Conservation (phyloP, 1,140 invertebrate species). For the Neoseiulus cucumeris region DNA sequence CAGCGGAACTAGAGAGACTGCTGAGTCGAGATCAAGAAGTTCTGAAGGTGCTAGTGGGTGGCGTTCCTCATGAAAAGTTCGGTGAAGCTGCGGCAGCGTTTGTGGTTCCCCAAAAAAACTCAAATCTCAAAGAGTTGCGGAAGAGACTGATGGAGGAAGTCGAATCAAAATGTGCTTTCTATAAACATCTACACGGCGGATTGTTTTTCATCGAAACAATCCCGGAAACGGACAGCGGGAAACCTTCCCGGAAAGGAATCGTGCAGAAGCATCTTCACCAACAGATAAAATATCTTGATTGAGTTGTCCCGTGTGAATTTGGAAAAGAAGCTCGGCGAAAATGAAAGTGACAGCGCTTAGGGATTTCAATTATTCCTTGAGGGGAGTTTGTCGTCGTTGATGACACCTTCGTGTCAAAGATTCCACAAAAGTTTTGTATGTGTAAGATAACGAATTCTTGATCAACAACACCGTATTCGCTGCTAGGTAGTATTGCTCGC, state of each 20-base stretch:
- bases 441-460: too few relatives aligned
- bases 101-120: not conserved
- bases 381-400: too few relatives aligned
- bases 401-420: too few relatives aligned
- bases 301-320: not conserved
- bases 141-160: not conserved
- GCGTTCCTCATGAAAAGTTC: conserved; percentile 40
- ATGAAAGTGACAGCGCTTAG: too few relatives aligned
- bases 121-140: not conserved
- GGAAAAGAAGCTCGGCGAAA: too few relatives aligned
- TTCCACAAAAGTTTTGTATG: too few relatives aligned
- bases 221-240: not conserved
- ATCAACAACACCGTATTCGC: too few relatives aligned
- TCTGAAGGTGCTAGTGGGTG: conserved; percentile 56
- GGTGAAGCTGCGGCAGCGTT: not conserved
- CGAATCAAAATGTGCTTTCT: not conserved
- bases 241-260: not conserved
- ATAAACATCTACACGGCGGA: not conserved
- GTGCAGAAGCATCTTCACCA: not conserved
- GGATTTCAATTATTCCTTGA: too few relatives aligned
- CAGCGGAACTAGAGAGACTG: conserved; percentile 62
- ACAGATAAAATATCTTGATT: not conserved
- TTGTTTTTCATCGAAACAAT: not conserved
- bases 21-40: conserved; percentile 48
- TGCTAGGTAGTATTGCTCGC: too few relatives aligned